Conservation (phyloP, 2,113 vertebrate genomes). For the Isichthys henryi region DNA sequence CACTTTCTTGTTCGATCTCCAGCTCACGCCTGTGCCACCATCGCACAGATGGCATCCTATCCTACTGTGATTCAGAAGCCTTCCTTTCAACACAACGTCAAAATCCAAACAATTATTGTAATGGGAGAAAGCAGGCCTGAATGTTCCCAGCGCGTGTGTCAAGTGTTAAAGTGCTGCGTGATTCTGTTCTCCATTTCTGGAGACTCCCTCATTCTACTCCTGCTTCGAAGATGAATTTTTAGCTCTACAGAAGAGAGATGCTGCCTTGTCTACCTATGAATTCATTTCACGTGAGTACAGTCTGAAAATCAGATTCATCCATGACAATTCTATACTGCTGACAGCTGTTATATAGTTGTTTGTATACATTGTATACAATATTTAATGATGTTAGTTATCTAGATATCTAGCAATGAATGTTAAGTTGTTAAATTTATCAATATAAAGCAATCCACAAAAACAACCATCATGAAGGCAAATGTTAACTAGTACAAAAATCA, state of each 20-base stretch:
- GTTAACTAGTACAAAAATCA: background rate
- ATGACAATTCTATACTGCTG: background rate
- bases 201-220: background rate
- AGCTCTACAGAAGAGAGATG: background rate
- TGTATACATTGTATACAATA: background rate
- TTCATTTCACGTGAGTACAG: background rate
- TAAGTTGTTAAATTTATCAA: background rate
- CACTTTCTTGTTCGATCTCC: background rate
- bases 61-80: constrained; percentile 4
- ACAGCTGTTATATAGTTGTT: background rate
- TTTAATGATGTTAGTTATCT: background rate
- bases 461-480: background rate
- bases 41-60: constrained; percentile 14
- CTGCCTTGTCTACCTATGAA: background rate
- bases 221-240: background rate
- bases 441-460: background rate
- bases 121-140: background rate
- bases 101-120: constrained; percentile 2
- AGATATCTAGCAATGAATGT: background rate
- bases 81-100: background rate
- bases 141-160: background rate
- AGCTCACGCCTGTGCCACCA: background rate
- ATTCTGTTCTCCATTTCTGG: background rate
- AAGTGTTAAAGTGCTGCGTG: background rate
- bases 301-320: background rate